Evolutionary conservation across 2,888 invertebrate species (phyloP), one percentile per base, ranked within the genome.

Genomic region (Rugalucina vietnamica): DNA sequence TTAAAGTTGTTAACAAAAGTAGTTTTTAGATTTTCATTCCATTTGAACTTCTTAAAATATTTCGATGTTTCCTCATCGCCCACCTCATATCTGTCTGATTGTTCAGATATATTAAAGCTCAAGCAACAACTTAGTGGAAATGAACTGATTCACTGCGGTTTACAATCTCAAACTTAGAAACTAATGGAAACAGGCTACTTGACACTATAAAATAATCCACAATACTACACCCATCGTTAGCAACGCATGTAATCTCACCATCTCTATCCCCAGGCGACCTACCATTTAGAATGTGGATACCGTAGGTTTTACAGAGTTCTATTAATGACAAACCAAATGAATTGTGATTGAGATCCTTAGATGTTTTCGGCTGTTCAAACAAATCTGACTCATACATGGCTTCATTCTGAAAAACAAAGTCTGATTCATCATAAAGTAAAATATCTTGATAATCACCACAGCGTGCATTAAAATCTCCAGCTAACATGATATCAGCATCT

Each of bases 251-350:
- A 24, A 71, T 71, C 12, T 71, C 37, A 21, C 71, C 71, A 12
- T 73, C 49, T 24, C 14, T 29, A 49, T 73, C 73, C 27, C 49
- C 49, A 27, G 32, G 73, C 12, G 24, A 73, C 18, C 73, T 73
- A 50, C 73, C 73, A 18, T 73, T 73, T 32, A 73, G 27, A 50
- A 43, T 73, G n/a, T 73, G 32, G 18, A 73, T 49, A 73, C 27
- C 24, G 29, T 39, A 73, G 0, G 5, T 29, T 73, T 73, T 49
- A 73, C 73, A 73, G 12, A 73, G 32, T 21, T 73, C 73, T 29
- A 73, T 73, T 24, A 65, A 49, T 8, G 73, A 5, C 37, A 27
- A 8, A 4, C 73, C 73, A 73, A 49, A 49, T 29, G 14, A 18
- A 49, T 73, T 73, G 12, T 29, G 29, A 2, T 1, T 10, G 2